Base-by-base conservation (phyloP, 2,113 vertebrate genomes). In the Aramus guarauna region DNA sequence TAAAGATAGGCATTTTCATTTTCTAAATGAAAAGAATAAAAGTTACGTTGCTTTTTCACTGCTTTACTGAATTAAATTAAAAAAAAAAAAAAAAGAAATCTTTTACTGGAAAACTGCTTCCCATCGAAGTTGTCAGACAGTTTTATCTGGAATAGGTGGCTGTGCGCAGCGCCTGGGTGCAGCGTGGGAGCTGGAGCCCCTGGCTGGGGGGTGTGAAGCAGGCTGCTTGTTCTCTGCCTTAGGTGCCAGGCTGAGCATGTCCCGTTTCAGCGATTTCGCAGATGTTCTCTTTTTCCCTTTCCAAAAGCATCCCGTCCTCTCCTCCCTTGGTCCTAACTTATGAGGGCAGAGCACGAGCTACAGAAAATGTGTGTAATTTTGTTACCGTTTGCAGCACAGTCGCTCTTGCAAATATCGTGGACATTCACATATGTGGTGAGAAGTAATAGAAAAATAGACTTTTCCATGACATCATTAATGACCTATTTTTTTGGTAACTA, bases 1-100 rank as follows among this genome's bases (percentile, higher is more conserved):
- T 27, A 52, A 47, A 62, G 6, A 12, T 0, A 32, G 11, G 19
- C 15, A 14, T 16, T 55, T 48, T 55, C 1, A 1, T 1, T 36
- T 86, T 58, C 69, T 24, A 12, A 68, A 64, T 41, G 39, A 11
- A 34, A 3, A 27, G 27, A 43, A 53, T 60, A 11, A 85, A 88
- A 60, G 10, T 10, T 5, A 12, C 2, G 59, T 74, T 50, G 9
- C 20, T 88, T 85, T 79, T 73, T 37, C 27, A 9, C 5, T 41
- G 23, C 29, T 93, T 90, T 60, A 17, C 5, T 43, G 58, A 60
- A 15, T 36, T 34, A 41, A 41, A 41, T 41, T 41, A 12, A 41
- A 41, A 41, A 41, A 41, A 39, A 39, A n/a, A n/a, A n/a, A n/a
- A 39, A 39, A 39, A 39, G 10, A 26, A 24, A 30, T 36, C 23